phyloP scores from a whole-genome alignment of 2,888 invertebrate genomes.

The Torymus tubicola region DNA sequence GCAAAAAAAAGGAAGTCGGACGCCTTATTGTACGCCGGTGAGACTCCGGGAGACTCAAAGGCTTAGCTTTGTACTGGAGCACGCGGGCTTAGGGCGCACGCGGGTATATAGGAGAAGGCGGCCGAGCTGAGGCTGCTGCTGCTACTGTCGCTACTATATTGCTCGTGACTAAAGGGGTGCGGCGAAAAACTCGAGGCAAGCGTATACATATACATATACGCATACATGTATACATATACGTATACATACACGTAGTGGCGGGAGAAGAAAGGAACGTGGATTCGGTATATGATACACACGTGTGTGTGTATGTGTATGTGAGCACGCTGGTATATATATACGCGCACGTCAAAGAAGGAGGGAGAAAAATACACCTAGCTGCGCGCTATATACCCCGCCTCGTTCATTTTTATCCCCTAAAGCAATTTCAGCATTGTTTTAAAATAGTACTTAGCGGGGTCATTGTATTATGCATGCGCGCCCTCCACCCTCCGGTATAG shows the following conservation, averaged over 20 bases:
- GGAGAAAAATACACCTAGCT: constrained; percentile 76
- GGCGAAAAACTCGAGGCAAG: constrained; percentile 49
- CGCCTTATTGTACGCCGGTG: constrained; percentile 75
- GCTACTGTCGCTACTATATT: neutral
- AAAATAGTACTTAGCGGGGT: constrained; percentile 77
- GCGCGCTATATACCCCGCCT: constrained; percentile 64
- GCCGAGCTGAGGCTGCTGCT: constrained; percentile 28
- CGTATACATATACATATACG: too few species aligned
- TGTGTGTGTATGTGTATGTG: constrained; percentile 20
- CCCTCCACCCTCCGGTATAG: constrained; percentile 67
- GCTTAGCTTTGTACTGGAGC: constrained; percentile 73
- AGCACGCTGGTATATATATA: constrained; percentile 59
- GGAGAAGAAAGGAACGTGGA: constrained; percentile 9
- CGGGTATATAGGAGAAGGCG: constrained; percentile 44
- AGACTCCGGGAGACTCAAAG: constrained; percentile 74
- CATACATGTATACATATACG: neutral
- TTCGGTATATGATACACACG: constrained; percentile 10
- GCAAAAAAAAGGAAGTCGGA: constrained; percentile 71
- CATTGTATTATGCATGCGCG: constrained; percentile 77
- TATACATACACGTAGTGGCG: constrained; percentile 1
- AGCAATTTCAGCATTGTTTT: constrained; percentile 77
- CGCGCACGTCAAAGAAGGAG: constrained; percentile 72
- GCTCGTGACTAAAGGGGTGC: constrained; percentile 59
- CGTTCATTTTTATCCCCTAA: constrained; percentile 77
- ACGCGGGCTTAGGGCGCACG: constrained; percentile 39